phyloP scores from a whole-genome alignment of 2,888 invertebrate species.

The Chydorus sphaericus region DNA sequence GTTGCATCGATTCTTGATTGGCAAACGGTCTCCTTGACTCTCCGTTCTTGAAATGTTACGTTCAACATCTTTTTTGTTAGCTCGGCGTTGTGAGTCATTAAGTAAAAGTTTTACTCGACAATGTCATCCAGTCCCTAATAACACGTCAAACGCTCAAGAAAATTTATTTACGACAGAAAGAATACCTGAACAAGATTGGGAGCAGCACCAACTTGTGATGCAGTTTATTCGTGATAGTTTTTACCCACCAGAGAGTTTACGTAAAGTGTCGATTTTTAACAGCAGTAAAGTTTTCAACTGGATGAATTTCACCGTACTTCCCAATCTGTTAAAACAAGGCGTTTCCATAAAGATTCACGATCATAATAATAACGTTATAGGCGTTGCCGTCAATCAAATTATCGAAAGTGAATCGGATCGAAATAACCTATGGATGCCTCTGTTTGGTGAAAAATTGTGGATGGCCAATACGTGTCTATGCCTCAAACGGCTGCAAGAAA shows the following conservation, averaged over 20 bases:
- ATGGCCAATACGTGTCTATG: not conserved
- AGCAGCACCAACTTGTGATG: not conserved
- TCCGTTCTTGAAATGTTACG: too few relatives aligned
- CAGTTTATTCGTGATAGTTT: not conserved
- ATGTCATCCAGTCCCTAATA: too few relatives aligned
- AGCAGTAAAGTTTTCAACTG: not conserved
- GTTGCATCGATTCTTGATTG: too few relatives aligned
- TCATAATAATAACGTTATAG: not conserved
- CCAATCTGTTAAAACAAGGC: not conserved
- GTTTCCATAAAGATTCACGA: not conserved
- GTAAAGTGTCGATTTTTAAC: not conserved
- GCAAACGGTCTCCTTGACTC: too few relatives aligned
- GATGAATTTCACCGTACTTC: not conserved
- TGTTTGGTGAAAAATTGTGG: too few relatives aligned
- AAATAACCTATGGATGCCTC: too few relatives aligned
- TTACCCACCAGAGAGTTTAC: not conserved
- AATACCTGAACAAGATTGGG: not conserved
- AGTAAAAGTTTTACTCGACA: too few relatives aligned
- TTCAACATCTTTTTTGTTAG: too few relatives aligned
- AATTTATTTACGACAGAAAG: not conserved
- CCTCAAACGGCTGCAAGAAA: not conserved
- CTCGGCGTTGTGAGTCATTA: too few relatives aligned
- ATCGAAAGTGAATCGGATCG: not conserved
- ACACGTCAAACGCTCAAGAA: not conserved
- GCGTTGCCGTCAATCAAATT: not conserved